Base-by-base conservation (phyloP, 2,888 invertebrate species). In the Epinotia bilunana region DNA sequence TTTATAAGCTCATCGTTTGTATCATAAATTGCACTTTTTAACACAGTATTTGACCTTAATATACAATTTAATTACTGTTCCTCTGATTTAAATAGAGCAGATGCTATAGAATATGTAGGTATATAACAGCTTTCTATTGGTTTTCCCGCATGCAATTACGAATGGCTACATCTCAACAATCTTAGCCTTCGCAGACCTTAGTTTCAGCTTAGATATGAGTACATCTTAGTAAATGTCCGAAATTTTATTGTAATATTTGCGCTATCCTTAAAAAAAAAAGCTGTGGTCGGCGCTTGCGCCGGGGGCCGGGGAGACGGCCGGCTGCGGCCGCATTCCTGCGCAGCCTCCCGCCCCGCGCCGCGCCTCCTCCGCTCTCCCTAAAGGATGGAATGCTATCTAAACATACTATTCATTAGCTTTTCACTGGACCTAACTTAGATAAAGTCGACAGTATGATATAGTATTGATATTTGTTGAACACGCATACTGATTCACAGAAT, bases 311-410 rank as follows among this genome's bases (percentile, higher is more conserved):
- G 83, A 77, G 79, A 77, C 77, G 83, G 46, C 74, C 67, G 70
- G 78, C 84, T 85, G 86, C 89, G 90, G 90, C 88, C 90, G 90
- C 93, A 93, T 93, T 93, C 93, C 91, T 90, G 82, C 86, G 87
- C 81, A 90, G 89, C 92, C 91, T 91, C 88, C 89, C 88, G 87
- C 88, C 88, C 84, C 83, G 84, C 84, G 84, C 84, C 83, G 84
- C 84, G 84, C 78, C 80, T 82, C 87, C 86, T 83, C 85, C 83
- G 87, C 88, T 90, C 89, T 89, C 88, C 89, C 87, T 83, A 73
- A 81, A 84, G 82, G 83, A 85, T 82, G 85, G 83, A 86, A 86
- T 85, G 83, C 86, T 83, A 86, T 85, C 86, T 87, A 82, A 86
- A 86, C 84, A 82, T 77, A 76, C 78, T 76, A 68, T 73, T 76